Percentiles rank a stretch among this genome's conserved stretches.
These are phyloP conservation scores for Poecilia wingei DNA, from an alignment of 2,797 vertebrate species.

Conservation along the genomic window DNA sequence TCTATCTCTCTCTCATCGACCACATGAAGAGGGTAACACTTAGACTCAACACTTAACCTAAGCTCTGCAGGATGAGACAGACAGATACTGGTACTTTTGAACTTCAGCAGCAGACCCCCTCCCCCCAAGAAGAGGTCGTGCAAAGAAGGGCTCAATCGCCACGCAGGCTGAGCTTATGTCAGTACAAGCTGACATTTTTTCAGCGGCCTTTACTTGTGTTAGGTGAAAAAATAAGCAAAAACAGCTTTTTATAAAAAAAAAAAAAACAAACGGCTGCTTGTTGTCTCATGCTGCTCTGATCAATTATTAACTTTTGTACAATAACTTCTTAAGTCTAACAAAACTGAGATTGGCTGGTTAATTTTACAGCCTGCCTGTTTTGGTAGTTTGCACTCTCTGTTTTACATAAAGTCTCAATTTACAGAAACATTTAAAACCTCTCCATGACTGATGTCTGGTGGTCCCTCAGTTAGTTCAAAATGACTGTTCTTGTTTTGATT, in stretches of 20 bases:
- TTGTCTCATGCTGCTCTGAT: conserved; percentile 5
- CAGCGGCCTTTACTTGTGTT: conserved; percentile 38
- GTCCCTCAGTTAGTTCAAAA: not conserved
- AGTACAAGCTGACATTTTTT: conserved; percentile 19
- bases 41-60: conserved; percentile 66
- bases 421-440: not conserved
- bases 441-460: not conserved
- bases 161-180: conserved; percentile 16
- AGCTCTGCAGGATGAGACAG: conserved; percentile 65
- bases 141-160: conserved; percentile 28
- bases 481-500: not conserved
- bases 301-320: not conserved
- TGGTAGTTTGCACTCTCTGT: not conserved
- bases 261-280: not conserved
- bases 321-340: not conserved
- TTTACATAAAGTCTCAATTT: not conserved
- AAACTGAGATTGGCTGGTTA: not conserved
- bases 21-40: conserved; percentile 64
- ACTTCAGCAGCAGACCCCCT: conserved; percentile 59
- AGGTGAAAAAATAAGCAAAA: conserved; percentile 5
- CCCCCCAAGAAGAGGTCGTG: conserved; percentile 37
- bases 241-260: conserved; percentile 14
- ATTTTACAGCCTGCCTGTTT: not conserved
- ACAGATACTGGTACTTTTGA: conserved; percentile 76
- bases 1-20: conserved; percentile 64